Conservation (phyloP, 2,113 vertebrate genomes). For the Aphyosemion australe region DNA sequence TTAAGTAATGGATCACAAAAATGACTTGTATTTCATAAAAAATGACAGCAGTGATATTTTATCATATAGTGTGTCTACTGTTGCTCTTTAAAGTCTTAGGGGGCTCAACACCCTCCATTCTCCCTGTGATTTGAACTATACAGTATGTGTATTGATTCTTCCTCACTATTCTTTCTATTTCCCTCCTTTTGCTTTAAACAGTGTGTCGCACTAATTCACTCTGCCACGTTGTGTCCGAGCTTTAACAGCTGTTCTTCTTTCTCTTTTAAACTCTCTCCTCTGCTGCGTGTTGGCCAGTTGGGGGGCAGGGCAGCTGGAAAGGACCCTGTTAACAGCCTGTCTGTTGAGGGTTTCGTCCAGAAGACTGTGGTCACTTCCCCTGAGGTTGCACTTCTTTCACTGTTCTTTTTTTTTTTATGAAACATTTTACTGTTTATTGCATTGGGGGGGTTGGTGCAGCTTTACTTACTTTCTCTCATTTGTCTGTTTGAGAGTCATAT, state of each 20-base stretch:
- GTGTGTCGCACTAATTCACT: conserved; percentile 15
- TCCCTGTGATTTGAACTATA: too few species aligned
- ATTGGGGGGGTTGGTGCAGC: conserved; percentile 3
- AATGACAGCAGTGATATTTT: too few species aligned
- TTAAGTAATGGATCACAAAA: too few species aligned
- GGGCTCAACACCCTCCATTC: too few species aligned
- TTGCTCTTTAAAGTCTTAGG: too few species aligned
- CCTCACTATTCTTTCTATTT: conserved; percentile 3
- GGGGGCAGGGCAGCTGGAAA: conserved; percentile 82
- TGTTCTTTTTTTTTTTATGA: conserved; percentile 31
- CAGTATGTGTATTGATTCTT: neutral
- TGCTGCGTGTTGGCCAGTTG: conserved; percentile 65
- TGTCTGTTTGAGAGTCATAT: neutral
- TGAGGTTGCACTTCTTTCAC: conserved; percentile 85
- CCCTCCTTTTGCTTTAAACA: conserved; percentile 28
- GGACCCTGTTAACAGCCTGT: conserved; percentile 84
- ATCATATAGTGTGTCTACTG: too few species aligned
- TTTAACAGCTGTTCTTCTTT: conserved; percentile 65
- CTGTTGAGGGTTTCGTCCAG: conserved; percentile 93
- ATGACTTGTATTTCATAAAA: too few species aligned
- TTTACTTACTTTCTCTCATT: neutral
- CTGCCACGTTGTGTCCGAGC: conserved; percentile 3
- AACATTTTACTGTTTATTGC: too few species aligned
- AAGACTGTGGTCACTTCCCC: conserved; percentile 95
- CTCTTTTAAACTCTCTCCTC: conserved; percentile 60